Evolutionary conservation across 2,113 vertebrate genomes (phyloP), one percentile per base, ranked within the genome.

Genomic region (Mesitornis unicolor): DNA sequence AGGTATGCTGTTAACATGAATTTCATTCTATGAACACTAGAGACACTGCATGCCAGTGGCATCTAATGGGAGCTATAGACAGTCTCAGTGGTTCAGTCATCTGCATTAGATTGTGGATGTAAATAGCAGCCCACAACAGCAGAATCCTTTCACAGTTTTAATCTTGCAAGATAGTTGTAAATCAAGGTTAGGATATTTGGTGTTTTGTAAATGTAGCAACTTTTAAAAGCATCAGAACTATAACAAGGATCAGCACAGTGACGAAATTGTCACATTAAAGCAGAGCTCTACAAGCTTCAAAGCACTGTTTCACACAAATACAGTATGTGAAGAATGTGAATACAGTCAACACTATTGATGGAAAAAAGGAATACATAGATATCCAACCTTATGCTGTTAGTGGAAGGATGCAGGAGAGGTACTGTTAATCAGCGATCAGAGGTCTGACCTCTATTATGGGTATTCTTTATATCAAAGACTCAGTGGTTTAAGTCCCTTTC

Each of bases 41-140:
- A 93, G 81, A 76, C n/a, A 96, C 75, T 97, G 95, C 95, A 94
- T 96, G 95, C 83, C 91, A 87, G 48, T 92, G 48, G 61, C 84
- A n/a, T 87, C 93, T 50, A 89, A 79, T 80, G 65, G 54, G n/a
- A 92, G 76, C 67, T 93, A 69, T 79, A 85, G 83, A 19, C 83
- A 76, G 80, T 83, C 84, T 94, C 94, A 84, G 78, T 93, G 86
- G 82, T 74, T 93, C 51, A 53, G 47, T 83, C 65, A 59, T 89
- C 83, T 57, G 29, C 50, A 45, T 86, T 87, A 61, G 70, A 84
- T 54, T 93, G 65, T 71, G 64, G 81, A 94, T 94, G 50, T 92
- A 87, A 92, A 84, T 73, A 91, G 84, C 85, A 87, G n/a, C 78
- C 85, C 80, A 79, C 87, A 74, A 61, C 80, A 68, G 65, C 67